phyloP scores from a whole-genome alignment of 2,888 invertebrate species.

The Alentia gelatinosa region DNA sequence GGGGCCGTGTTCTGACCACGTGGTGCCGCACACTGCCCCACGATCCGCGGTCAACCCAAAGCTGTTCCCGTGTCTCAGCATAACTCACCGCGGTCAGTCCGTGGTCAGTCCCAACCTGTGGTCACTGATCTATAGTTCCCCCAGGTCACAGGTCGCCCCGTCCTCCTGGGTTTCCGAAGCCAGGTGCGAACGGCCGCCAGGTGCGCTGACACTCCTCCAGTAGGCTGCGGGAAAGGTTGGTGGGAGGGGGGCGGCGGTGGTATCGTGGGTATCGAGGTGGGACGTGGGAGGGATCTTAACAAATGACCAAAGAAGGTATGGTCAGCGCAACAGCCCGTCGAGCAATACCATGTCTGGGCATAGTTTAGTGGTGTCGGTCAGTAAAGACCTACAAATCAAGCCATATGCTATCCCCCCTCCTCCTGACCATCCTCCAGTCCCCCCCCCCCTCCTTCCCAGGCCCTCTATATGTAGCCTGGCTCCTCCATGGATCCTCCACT shows the following conservation, averaged over 20 bases:
- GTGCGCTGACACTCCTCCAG: background rate
- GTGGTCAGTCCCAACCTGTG: background rate
- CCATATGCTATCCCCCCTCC: background rate
- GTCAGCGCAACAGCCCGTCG: background rate
- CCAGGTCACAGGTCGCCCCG: background rate
- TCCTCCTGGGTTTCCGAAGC: background rate
- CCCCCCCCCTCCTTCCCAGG: background rate
- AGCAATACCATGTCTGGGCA: background rate
- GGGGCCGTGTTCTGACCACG: no score
- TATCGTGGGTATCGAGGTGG: background rate
- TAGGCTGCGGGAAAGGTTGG: no score
- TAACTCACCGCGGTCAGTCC: no score
- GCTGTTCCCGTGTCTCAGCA: no score
- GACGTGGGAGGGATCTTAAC: background rate
- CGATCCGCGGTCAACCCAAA: no score
- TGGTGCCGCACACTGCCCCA: no score
- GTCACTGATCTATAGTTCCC: background rate
- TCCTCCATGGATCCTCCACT: background rate
- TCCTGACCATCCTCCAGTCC: background rate
- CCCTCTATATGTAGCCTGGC: background rate
- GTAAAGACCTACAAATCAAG: background rate
- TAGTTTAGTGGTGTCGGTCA: background rate
- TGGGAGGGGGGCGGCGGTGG: no score
- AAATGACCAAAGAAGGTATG: conserved; percentile 1
- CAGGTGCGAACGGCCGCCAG: conserved; percentile 1